Evolutionary conservation across 1,140 invertebrate species (phyloP).

Genomic region (Lasaia peninsularis): DNA sequence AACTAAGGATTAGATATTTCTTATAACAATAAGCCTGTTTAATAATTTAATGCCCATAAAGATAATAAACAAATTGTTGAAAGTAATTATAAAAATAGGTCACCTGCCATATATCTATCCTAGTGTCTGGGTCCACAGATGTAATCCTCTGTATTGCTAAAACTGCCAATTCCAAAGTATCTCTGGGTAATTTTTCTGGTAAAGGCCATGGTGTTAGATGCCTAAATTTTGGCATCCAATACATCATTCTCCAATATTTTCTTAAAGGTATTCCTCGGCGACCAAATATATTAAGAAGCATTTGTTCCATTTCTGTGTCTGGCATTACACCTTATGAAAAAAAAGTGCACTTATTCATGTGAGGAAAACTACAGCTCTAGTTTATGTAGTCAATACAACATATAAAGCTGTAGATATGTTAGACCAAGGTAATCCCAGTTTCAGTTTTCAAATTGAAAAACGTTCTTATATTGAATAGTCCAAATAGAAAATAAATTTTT

Average conservation of each 20-base stretch:
- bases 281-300: constrained; percentile 92
- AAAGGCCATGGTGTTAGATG: constrained; percentile 93
- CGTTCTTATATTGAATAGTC: too few species aligned
- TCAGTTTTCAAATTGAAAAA: too few species aligned
- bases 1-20: too few species aligned
- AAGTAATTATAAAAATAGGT: constrained; percentile 18
- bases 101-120: constrained; percentile 84
- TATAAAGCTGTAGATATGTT: too few species aligned
- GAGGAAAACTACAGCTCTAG: too few species aligned
- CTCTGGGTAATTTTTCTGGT: constrained; percentile 85
- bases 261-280: constrained; percentile 85
- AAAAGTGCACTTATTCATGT: constrained; percentile 14
- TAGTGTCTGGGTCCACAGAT: constrained; percentile 88
- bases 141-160: constrained; percentile 92
- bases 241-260: constrained; percentile 95
- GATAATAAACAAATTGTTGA: too few species aligned
- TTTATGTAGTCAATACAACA: too few species aligned
- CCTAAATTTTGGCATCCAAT: constrained; percentile 99
- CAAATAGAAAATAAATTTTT: too few species aligned
- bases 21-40: too few species aligned
- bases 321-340: constrained; percentile 88
- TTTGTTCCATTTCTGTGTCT: constrained; percentile 90
- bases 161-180: constrained; percentile 89
- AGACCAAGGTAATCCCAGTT: too few species aligned
- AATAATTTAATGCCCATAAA: too few species aligned